A percentile compares a stretch with the other conserved stretches of the same genome.
Evolutionary conservation across 2,888 invertebrate species (phyloP).

Genomic region (Epiblema foenella): DNA sequence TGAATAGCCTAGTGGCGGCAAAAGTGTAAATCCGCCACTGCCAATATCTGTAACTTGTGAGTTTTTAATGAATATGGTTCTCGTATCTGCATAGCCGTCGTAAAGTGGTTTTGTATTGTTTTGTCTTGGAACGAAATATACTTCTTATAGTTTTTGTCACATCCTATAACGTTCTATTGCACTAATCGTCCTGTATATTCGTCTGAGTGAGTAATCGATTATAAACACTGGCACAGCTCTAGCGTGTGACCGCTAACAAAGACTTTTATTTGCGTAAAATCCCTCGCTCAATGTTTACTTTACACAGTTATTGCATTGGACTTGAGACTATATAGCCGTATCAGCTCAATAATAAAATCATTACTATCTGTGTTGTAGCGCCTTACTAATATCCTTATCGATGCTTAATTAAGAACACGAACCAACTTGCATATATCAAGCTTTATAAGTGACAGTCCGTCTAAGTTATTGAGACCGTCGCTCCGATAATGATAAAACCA

Average conservation of each 20-base stretch:
- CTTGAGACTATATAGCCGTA: constrained; percentile 42
- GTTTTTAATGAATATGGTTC: too few relatives aligned
- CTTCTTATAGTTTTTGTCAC: too few relatives aligned
- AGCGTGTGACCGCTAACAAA: constrained; percentile 37
- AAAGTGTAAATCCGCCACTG: too few relatives aligned
- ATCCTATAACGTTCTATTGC: neutral
- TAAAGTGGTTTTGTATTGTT: too few relatives aligned
- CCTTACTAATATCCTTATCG: constrained; percentile 48
- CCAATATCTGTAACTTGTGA: too few relatives aligned
- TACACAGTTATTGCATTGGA: constrained; percentile 5
- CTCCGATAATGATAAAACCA: constrained; percentile 27
- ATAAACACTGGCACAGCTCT: constrained; percentile 1
- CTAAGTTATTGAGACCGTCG: constrained; percentile 12
- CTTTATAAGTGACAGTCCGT: constrained; percentile 49
- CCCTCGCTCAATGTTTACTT: constrained; percentile 24
- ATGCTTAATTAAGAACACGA: constrained; percentile 42
- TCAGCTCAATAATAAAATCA: constrained; percentile 32
- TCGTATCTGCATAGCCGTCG: too few relatives aligned
- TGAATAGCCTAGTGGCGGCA: too few relatives aligned
- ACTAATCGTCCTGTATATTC: neutral
- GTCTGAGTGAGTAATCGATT: constrained; percentile 4
- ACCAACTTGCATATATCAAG: constrained; percentile 48
- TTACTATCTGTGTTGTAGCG: constrained; percentile 24
- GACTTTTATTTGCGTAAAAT: constrained; percentile 31
- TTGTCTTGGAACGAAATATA: too few relatives aligned